These are phyloP conservation scores for Eremophila alpestris DNA, from an alignment of 2,797 vertebrate species.

Conservation along the genomic window DNA sequence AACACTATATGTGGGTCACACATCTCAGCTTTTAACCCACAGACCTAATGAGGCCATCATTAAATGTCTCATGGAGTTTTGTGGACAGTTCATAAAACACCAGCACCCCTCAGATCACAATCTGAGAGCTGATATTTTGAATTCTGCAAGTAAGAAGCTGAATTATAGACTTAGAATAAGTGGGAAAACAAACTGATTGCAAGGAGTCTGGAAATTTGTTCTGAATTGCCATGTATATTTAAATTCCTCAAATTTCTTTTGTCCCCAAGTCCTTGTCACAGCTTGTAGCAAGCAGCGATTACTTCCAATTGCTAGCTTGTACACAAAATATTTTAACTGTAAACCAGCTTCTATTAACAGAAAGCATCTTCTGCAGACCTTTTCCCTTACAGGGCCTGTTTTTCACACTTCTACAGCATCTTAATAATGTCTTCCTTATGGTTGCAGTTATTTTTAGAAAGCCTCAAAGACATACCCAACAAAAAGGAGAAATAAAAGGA, in stretches of 20 bases:
- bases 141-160: not conserved
- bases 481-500: not conserved
- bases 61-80: not conserved
- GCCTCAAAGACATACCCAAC: not conserved
- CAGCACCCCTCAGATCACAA: not conserved
- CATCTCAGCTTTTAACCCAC: not conserved
- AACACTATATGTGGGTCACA: not conserved
- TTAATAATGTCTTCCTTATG: not conserved
- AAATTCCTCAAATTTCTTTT: not conserved
- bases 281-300: not conserved
- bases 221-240: not conserved
- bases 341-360: not conserved
- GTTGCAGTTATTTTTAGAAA: not conserved
- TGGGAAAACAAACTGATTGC: not conserved
- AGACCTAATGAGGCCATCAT: not conserved
- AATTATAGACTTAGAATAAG: not conserved
- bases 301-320: not conserved
- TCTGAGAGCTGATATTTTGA: not conserved
- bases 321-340: not conserved
- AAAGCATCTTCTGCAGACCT: not conserved
- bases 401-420: not conserved
- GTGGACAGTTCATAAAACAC: not conserved
- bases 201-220: not conserved
- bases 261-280: not conserved
- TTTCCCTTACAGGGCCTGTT: not conserved